Conservation (phyloP, 2,113 vertebrate genomes). For the Gallinago jamesoni region DNA sequence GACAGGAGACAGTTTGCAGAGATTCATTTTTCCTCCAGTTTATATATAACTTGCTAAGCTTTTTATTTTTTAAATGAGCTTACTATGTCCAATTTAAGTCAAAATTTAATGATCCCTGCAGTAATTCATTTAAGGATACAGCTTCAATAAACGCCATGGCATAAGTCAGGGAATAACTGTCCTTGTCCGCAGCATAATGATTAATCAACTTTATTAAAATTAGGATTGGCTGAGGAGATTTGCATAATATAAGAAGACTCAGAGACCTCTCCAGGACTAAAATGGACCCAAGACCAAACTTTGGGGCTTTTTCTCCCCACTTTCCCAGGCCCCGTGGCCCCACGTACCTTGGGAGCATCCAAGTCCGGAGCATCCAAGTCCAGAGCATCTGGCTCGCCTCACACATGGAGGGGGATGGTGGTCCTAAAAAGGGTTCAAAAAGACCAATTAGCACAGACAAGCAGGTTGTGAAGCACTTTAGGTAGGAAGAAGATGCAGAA, state of each 20-base stretch:
- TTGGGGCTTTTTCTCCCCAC: background rate
- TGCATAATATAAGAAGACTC: conserved; percentile 41
- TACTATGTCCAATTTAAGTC: conserved; percentile 64
- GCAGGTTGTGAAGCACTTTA: background rate
- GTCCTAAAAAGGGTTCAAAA: background rate
- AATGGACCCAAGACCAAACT: background rate
- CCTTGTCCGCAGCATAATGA: conserved; percentile 12
- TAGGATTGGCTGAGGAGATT: conserved; percentile 39
- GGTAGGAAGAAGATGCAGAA: background rate
- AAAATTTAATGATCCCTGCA: conserved; percentile 69
- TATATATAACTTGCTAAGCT: conserved; percentile 65
- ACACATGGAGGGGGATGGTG: fast-evolving
- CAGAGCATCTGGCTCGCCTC: background rate
- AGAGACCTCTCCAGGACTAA: background rate
- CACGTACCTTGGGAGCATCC: background rate
- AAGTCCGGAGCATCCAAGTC: background rate
- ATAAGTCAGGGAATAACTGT: conserved; percentile 63
- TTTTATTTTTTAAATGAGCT: conserved; percentile 65
- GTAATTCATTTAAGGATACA: conserved; percentile 66
- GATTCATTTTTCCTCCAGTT: conserved; percentile 53
- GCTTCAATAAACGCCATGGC: conserved; percentile 31
- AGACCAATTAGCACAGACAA: background rate
- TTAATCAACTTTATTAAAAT: conserved; percentile 66
- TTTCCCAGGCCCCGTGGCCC: background rate
- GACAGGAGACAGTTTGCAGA: background rate